Evolutionary conservation across 2,888 invertebrate genomes (phyloP).

Genomic region (Leptopterna dolabrata): DNA sequence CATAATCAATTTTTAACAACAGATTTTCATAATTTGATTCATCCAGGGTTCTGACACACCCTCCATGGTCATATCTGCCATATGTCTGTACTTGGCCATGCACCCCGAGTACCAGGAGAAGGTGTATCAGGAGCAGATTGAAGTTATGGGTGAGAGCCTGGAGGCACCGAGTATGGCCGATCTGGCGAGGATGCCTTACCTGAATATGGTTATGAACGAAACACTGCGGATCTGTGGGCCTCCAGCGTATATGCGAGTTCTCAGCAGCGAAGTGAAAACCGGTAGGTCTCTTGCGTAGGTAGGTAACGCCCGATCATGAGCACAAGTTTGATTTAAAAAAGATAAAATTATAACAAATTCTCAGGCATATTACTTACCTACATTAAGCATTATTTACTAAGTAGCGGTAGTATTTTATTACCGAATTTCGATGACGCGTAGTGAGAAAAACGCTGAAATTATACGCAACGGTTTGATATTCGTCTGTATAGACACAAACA

Average conservation of each 20-base stretch:
- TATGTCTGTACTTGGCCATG: conserved; percentile 23
- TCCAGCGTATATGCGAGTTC: not conserved
- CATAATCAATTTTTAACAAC: too few species aligned
- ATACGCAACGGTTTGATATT: too few species aligned
- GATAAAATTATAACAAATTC: too few species aligned
- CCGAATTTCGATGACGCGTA: too few species aligned
- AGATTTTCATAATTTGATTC: too few species aligned
- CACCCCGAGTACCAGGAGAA: conserved; percentile 24
- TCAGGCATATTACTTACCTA: too few species aligned
- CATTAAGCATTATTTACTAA: too few species aligned
- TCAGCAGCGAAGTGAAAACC: not conserved
- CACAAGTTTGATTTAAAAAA: too few species aligned
- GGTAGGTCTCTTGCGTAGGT: not conserved
- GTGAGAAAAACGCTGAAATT: too few species aligned
- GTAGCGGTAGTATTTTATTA: too few species aligned
- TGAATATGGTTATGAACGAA: conserved; percentile 15
- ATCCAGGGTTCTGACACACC: conserved; percentile 28
- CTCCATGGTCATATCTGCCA: not conserved
- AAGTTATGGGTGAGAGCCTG: not conserved
- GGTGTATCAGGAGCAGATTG: conserved; percentile 19
- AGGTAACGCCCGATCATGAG: too few species aligned
- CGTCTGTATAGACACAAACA: too few species aligned
- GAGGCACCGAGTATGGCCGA: not conserved
- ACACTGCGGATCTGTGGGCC: not conserved
- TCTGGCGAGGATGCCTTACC: not conserved